Base-by-base conservation (phyloP, 2,797 vertebrate genomes). In the Melanotaenia pygmaea region DNA sequence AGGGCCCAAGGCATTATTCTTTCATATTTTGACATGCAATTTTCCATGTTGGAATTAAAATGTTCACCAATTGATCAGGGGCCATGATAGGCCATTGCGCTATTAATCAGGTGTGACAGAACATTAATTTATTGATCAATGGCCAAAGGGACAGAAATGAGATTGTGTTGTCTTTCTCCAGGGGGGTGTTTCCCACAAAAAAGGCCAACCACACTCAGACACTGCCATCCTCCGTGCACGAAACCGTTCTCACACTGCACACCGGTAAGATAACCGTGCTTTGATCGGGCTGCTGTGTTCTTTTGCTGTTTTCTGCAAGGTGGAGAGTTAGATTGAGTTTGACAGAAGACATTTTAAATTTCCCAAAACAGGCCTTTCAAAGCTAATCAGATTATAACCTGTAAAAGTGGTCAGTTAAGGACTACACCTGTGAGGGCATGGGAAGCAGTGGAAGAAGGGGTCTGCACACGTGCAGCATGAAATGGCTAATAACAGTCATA, bases 191-290 rank as follows among this genome's bases (percentile, higher is more conserved):
- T 96, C 83, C 80, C 89, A 24, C 95, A 89, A 86, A 95, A 89
- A 0, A 96, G 93, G 54, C 98, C 98, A 0, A 92, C 95, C 1
- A 94, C 95, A 5, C 88, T 96, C 66, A 92, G 92, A 78, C 96
- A 94, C 88, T 99, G 98, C 92, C 95, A 94, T 80, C 98, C 98
- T 0, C 93, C 93, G 0, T 99, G 98, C 94, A 96, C 93, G 8
- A 99, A 99, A 53, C 98, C 97, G 1, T 98, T 98, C 92, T 98
- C 98, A 61, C 97, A 96, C 92, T 99, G 98, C 90, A 98, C 97
- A 1, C 96, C 98, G 96, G 98, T 99, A 95, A 94, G 86, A 79
- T 58, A 54, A 11, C 32, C 30, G 22, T 2, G 9, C 73, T 80
- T 71, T 76, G 37, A 63, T 81, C 50, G 13, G 56, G 30, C 26